Evolutionary conservation across 2,797 vertebrate genomes (phyloP), one percentile per base, ranked within the genome.

Genomic region (Sebastes taczanowskii): DNA sequence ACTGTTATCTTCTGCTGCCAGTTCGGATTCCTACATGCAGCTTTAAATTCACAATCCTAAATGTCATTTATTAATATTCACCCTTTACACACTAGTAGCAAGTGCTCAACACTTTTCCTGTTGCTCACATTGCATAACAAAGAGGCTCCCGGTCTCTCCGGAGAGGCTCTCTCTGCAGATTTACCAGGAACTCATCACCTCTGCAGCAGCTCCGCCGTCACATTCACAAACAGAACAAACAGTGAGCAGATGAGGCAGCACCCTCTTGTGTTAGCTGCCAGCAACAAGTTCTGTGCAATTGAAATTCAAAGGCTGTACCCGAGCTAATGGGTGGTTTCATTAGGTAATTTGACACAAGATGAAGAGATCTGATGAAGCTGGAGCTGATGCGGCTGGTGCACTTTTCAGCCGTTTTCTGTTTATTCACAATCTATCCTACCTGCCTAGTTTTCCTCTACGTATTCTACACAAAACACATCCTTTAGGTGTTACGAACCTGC

Each of bases 261-360:
- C 90, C 91, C 86, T 83, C 91, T 88, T 74, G 75, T 87, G 91
- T 75, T 9, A 1, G 49, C 49, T 60, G 16, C 11, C 0, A 56
- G 74, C 25, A 87, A 73, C 78, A 63, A 11, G 32, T 18, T 7
- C 32, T 13, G 7, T 60, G n/a, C 16, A 60, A 18, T 13, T 80
- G 1, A 49, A 34, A 71, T 69, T 60, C 59, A 67, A 9, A 42
- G 72, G 14, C 46, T 34, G 64, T 0, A 11, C 35, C 22, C 4
- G 0, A 23, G 65, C 16, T 27, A 23, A 67, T 25, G 5, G 18
- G 35, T 32, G 27, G 27, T 59, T 38, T 58, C 3, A 58, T 76
- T 42, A 4, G 27, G 38, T 52, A 56, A 70, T 69, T 18, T 35
- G 27, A 64, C 7, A 38, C 7, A 2, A 27, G 11, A 38, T 74